These are phyloP conservation scores for Eulemur mongoz DNA, from an alignment of 2,797 vertebrate species.

Conservation along the genomic window DNA sequence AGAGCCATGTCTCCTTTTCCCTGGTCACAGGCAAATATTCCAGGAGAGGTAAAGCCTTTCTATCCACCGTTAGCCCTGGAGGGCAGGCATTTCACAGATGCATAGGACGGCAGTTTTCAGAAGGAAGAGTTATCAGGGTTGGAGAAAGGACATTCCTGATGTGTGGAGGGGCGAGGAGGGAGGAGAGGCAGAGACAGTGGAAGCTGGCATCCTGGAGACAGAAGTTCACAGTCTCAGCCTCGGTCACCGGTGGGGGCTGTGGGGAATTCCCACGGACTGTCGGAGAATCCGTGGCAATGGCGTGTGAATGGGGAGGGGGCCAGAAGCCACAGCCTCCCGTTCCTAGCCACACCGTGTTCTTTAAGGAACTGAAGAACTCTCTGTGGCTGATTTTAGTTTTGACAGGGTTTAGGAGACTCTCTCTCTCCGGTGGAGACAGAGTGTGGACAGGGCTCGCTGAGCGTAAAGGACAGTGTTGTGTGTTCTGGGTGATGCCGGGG, in stretches of 20 bases:
- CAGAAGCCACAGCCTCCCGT: accelerated
- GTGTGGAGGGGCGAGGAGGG: background rate
- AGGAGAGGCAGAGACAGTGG: background rate
- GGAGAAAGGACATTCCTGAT: background rate
- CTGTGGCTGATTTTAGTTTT: background rate
- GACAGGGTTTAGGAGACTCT: background rate
- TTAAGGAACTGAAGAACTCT: background rate
- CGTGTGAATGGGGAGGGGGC: too few relatives aligned
- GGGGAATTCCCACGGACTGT: background rate
- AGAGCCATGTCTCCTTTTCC: background rate
- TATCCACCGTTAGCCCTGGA: too few relatives aligned
- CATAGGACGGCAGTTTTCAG: background rate
- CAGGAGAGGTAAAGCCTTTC: background rate
- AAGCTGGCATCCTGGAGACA: background rate
- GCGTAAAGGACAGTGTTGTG: accelerated
- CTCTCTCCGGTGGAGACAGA: background rate
- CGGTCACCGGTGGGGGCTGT: background rate
- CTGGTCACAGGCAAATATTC: background rate
- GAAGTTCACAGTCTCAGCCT: background rate
- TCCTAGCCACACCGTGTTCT: background rate
- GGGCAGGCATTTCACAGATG: background rate
- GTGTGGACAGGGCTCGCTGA: background rate
- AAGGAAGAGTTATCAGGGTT: background rate
- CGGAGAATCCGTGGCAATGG: too few relatives aligned
- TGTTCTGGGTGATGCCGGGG: background rate